Conservation (phyloP, 2,113 vertebrate genomes). For the Melanerpes aurifrons region DNA sequence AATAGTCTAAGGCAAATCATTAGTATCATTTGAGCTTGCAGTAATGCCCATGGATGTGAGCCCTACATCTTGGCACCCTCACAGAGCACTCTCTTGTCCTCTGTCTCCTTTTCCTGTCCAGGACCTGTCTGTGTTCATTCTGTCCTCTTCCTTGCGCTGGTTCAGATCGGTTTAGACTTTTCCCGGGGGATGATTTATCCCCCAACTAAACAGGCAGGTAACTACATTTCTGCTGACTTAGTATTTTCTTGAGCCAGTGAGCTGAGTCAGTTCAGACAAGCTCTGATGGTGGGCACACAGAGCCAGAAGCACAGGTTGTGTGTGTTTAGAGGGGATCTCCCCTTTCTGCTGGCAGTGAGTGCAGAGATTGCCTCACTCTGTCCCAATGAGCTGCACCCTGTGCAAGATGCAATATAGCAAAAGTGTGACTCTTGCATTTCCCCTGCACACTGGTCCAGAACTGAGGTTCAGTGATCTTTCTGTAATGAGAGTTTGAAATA, state of each 20-base stretch:
- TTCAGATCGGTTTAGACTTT: background rate
- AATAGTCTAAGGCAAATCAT: background rate
- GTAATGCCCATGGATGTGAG: background rate
- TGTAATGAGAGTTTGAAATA: slow-evolving; percentile 6
- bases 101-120: background rate
- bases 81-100: background rate
- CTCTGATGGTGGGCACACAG: background rate
- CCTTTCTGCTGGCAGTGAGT: background rate
- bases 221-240: background rate
- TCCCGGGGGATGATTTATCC: background rate
- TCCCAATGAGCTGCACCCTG: background rate
- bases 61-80: background rate
- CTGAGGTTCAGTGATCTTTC: background rate
- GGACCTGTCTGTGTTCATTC: background rate
- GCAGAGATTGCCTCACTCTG: background rate
- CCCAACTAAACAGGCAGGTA: background rate
- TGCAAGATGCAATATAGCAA: background rate
- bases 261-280: background rate
- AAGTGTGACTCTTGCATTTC: background rate
- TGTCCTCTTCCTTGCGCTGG: background rate
- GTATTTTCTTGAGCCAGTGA: background rate
- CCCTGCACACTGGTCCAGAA: background rate
- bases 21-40: background rate
- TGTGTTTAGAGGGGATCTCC: background rate
- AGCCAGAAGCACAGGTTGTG: background rate